A percentile compares a stretch with the other conserved stretches of the same genome.
Evolutionary conservation across 64 coral and sea anemone genomes (phyloP).

Genomic region (Pocillopora verrucosa): DNA sequence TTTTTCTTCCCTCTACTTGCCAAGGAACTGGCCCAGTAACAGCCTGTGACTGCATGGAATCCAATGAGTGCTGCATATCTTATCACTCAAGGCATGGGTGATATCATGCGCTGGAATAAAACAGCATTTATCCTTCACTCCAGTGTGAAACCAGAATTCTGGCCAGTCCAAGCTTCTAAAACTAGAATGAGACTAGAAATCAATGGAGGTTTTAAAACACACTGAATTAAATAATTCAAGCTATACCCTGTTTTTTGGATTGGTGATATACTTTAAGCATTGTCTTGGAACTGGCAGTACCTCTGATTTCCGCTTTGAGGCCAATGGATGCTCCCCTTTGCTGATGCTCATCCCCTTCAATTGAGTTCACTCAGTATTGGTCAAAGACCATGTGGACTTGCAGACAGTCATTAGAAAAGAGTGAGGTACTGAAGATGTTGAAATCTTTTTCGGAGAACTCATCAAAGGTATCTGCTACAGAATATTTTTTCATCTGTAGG

Average conservation of each 20-base stretch:
- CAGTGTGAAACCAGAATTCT: slow-evolving; percentile 41
- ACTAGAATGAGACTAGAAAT: background rate
- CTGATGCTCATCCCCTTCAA: background rate
- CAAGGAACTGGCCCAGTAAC: slow-evolving; percentile 68
- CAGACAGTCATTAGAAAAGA: background rate
- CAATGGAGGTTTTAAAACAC: background rate
- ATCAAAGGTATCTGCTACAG: slow-evolving; percentile 22
- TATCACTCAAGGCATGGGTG: slow-evolving; percentile 44
- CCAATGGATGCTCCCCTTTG: background rate
- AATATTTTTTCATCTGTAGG: slow-evolving; percentile 38
- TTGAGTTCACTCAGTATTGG: slow-evolving; percentile 22
- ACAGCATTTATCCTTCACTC: slow-evolving; percentile 37
- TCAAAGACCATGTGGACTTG: slow-evolving; percentile 47
- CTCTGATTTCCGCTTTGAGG: background rate
- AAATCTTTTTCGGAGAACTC: slow-evolving; percentile 9
- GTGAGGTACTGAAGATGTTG: background rate
- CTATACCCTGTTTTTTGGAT: slow-evolving; percentile 35
- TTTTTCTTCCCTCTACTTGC: slow-evolving; percentile 45
- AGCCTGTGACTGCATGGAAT: slow-evolving; percentile 74
- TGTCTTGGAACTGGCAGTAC: background rate
- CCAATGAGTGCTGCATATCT: slow-evolving; percentile 44
- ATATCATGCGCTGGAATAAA: slow-evolving; percentile 63
- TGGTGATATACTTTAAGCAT: background rate
- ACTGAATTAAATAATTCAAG: slow-evolving; percentile 14
- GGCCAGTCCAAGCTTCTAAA: slow-evolving; percentile 23